Base-by-base conservation (phyloP, 2,113 vertebrate species). In the Phodopus roborovskii region DNA sequence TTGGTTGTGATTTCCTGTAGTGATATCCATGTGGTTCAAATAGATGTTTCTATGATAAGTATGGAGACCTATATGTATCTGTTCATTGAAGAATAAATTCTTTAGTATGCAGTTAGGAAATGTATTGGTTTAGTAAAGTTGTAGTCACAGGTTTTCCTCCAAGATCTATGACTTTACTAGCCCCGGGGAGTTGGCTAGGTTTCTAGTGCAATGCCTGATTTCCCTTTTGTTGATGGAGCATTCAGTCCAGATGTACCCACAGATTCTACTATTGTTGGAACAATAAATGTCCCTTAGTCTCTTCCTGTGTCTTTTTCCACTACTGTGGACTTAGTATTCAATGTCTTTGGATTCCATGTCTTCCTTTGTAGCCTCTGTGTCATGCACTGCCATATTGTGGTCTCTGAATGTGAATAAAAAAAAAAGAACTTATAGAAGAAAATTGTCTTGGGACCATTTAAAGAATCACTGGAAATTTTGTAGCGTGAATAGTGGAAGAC, bases 401-500 rank as follows among this genome's bases (percentile, higher is more conserved):
- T 92, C 39, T 20, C 39, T 68, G 28, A 90, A 45, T 20, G 81
- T 84, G 75, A 48, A 33, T 92, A 20, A 84, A 86, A 60, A 62
- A 62, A 28, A 33, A 78, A 87, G 36, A 56, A 22, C 12, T 64
- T 50, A 60, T 12, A 62, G 39, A 92, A 28, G n/a, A 53, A 81
- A 94, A 82, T 48, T 74, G 60, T 33, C 30, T 33, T 91, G 39
- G 77, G n/a, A 36, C 39, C 16, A 64, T 88, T 95, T 83, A 84
- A 90, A 56, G 60, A 93, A 68, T 87, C 66, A 60, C 4, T 58
- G 66, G 68, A 85, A 70, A 93, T 7, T 83, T 7, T 33, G 26
- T 39, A 78, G 28, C 5, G 7, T 42, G 4, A 73, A 91, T 28
- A 64, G 10, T 28, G 10, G 24, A 85, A 90, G 50, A 5, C 73